Conservation (phyloP, 2,113 vertebrate genomes). For the Chroicocephalus ridibundus region DNA sequence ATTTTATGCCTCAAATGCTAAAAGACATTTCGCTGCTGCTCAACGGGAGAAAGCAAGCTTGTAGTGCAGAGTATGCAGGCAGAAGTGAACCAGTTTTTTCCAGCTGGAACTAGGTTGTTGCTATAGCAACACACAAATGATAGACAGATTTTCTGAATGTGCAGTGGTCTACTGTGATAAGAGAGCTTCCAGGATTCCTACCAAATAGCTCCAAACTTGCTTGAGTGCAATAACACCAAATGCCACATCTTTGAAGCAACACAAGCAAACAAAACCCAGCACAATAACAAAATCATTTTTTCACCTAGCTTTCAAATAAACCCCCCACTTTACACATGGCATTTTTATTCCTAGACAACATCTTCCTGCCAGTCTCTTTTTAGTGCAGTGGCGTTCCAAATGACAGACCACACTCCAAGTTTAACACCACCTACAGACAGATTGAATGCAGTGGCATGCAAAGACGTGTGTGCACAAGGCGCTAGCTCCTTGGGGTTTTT, state of each 20-base stretch:
- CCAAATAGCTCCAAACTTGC: constrained; percentile 65
- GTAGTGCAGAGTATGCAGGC: constrained; percentile 27
- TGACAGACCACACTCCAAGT: constrained; percentile 27
- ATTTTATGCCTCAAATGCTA: background rate
- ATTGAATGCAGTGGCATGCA: background rate
- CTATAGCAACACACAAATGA: constrained; percentile 78
- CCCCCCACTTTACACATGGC: background rate
- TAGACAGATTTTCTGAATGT: constrained; percentile 76
- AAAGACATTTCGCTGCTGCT: constrained; percentile 8
- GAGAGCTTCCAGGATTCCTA: constrained; percentile 65
- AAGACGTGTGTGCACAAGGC: background rate
- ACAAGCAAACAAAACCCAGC: background rate
- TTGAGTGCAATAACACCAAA: constrained; percentile 49
- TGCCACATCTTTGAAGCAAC: constrained; percentile 23
- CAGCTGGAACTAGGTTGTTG: constrained; percentile 77
- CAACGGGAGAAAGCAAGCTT: constrained; percentile 43
- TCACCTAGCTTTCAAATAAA: constrained; percentile 21
- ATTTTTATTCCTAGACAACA: constrained; percentile 40
- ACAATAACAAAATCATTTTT: background rate
- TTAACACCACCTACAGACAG: constrained; percentile 24
- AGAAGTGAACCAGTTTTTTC: constrained; percentile 70
- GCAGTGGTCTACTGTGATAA: constrained; percentile 70
- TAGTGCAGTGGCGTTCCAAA: constrained; percentile 13
- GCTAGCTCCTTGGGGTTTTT: background rate
- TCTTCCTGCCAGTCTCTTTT: constrained; percentile 27